A percentile compares a stretch with the other conserved stretches of the same genome.
phyloP scores from a whole-genome alignment of 2,113 vertebrate genomes.

The Meles meles region DNA sequence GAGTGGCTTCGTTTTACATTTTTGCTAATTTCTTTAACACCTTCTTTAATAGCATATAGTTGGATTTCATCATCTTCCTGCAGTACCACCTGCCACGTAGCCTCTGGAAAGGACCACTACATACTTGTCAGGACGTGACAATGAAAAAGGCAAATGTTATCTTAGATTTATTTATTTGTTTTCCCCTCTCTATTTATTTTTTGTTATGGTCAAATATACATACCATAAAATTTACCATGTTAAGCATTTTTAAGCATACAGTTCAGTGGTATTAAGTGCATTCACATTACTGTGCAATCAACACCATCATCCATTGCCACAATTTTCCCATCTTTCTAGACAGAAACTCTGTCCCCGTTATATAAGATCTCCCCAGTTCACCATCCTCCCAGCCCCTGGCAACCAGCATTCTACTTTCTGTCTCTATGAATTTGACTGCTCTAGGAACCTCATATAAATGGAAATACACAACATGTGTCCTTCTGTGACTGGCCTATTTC shows the following conservation, averaged over 20 bases:
- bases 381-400: background rate
- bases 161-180: background rate
- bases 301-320: background rate
- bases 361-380: background rate
- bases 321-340: background rate
- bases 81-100: background rate
- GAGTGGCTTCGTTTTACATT: background rate
- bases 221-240: background rate
- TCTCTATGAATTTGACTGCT: background rate
- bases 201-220: background rate
- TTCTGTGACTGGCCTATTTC: background rate
- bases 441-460: background rate
- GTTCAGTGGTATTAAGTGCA: background rate
- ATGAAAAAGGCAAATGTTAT: background rate
- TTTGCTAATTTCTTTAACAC: background rate
- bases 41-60: background rate
- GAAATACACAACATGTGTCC: background rate
- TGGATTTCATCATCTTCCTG: background rate
- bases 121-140: background rate
- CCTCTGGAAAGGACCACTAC: background rate
- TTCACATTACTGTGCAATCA: background rate
- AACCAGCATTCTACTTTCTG: background rate
- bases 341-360: background rate
- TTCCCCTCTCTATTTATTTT: background rate
- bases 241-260: background rate